Evolutionary conservation across 2,113 vertebrate genomes (phyloP).

Genomic region (Lates calcarifer): DNA sequence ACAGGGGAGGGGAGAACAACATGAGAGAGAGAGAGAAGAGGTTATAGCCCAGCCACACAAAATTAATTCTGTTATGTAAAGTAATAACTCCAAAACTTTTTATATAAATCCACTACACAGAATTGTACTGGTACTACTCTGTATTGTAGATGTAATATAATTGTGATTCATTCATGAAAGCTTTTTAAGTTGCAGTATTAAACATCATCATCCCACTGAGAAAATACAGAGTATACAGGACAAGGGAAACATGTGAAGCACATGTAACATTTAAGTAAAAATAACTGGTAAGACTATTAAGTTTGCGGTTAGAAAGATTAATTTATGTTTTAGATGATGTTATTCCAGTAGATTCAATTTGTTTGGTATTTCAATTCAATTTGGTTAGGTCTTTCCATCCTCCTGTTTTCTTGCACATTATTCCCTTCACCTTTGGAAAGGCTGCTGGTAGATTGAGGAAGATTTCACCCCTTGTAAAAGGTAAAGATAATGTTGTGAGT

Average conservation of each 20-base stretch:
- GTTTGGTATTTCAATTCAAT: no score
- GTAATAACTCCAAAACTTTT: constrained; percentile 5
- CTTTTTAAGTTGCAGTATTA: background rate
- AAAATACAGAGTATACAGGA: no score
- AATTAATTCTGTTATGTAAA: constrained; percentile 17
- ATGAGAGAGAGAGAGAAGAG: background rate
- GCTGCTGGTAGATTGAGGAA: no score
- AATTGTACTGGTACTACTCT: background rate
- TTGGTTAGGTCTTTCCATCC: no score
- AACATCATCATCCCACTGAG: no score
- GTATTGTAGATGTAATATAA: background rate
- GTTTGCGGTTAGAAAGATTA: no score
- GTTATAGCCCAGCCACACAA: background rate
- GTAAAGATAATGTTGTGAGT: background rate
- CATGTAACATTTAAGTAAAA: background rate
- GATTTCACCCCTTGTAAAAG: background rate
- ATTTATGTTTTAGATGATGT: no score
- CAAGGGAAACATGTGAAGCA: no score
- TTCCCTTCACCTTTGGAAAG: no score
- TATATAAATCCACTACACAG: background rate
- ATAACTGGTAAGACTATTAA: background rate
- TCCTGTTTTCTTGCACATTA: no score
- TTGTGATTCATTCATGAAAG: background rate
- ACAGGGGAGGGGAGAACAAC: background rate
- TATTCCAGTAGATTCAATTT: no score